A percentile compares a stretch with the other conserved stretches of the same genome.
Evolutionary conservation across 2,888 invertebrate genomes (phyloP).

Genomic region (Piscicola geometra): DNA sequence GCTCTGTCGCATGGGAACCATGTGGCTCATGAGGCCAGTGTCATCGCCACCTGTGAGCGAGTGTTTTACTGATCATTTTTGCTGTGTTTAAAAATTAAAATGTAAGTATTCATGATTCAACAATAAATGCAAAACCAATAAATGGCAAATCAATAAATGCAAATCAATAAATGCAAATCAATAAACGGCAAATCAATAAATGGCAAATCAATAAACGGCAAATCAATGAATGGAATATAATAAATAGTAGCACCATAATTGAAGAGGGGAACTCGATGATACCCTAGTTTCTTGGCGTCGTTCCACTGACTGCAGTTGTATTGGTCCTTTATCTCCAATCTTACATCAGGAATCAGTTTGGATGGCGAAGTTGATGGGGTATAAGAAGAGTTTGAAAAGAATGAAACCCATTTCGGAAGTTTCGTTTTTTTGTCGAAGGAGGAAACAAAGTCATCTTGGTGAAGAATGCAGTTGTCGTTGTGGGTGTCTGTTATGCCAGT

Average conservation of each 20-base stretch:
- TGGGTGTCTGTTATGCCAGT: constrained; percentile 46
- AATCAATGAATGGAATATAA: not conserved
- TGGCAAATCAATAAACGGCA: too few relatives aligned
- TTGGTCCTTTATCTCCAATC: constrained; percentile 29
- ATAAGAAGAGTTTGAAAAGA: constrained; percentile 9
- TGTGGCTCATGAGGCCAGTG: constrained; percentile 37
- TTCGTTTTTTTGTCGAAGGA: constrained; percentile 42
- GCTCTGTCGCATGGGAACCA: constrained; percentile 39
- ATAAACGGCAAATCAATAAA: too few relatives aligned
- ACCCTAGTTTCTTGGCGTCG: not conserved
- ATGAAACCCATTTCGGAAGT: constrained; percentile 46
- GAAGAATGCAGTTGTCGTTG: too few relatives aligned
- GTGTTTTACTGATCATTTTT: not conserved
- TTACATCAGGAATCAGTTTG: constrained; percentile 36
- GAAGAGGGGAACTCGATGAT: constrained; percentile 30
- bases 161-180: too few relatives aligned
- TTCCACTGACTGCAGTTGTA: constrained; percentile 25
- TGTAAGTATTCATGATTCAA: not conserved
- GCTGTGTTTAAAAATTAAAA: not conserved
- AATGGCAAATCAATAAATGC: too few relatives aligned
- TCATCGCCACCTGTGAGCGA: constrained; percentile 21
- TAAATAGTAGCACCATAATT: constrained; percentile 30
- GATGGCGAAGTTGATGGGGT: constrained; percentile 23
- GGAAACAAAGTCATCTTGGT: constrained; percentile 44
- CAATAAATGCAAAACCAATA: not conserved